Conservation (phyloP, 2,797 vertebrate species). For the Enteromius fasciolatus region DNA sequence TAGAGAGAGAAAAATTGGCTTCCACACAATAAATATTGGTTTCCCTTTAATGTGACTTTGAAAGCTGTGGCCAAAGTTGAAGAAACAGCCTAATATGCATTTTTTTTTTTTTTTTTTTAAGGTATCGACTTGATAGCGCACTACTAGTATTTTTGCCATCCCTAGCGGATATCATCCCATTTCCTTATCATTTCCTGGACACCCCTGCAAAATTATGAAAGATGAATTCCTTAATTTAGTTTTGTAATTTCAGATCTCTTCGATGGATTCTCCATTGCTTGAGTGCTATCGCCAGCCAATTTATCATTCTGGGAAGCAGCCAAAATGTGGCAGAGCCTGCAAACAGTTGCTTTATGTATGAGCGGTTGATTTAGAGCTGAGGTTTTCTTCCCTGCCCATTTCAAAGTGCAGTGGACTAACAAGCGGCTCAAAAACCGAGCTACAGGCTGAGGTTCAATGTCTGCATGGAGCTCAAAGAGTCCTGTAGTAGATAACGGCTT, state of each 20-base stretch:
- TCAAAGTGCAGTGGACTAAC: slow-evolving; percentile 53
- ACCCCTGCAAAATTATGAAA: slow-evolving; percentile 60
- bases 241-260: slow-evolving; percentile 61
- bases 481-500: slow-evolving; percentile 26
- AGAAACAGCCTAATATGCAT: neutral
- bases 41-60: neutral
- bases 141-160: slow-evolving; percentile 3
- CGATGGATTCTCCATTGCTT: slow-evolving; percentile 53
- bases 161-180: slow-evolving; percentile 25
- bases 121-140: neutral
- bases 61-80: neutral
- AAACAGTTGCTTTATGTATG: slow-evolving; percentile 65
- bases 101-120: neutral
- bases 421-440: slow-evolving; percentile 30
- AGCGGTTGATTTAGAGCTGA: slow-evolving; percentile 62
- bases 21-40: neutral
- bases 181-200: slow-evolving; percentile 55
- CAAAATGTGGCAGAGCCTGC: slow-evolving; percentile 55
- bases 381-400: slow-evolving; percentile 45
- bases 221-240: slow-evolving; percentile 60
- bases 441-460: slow-evolving; percentile 45
- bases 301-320: slow-evolving; percentile 61
- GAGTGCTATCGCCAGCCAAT: slow-evolving; percentile 54
- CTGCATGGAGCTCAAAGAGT: slow-evolving; percentile 27
- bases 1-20: neutral